phyloP scores from a whole-genome alignment of 1,140 invertebrate genomes.

The Caenorhabditis remanei region DNA sequence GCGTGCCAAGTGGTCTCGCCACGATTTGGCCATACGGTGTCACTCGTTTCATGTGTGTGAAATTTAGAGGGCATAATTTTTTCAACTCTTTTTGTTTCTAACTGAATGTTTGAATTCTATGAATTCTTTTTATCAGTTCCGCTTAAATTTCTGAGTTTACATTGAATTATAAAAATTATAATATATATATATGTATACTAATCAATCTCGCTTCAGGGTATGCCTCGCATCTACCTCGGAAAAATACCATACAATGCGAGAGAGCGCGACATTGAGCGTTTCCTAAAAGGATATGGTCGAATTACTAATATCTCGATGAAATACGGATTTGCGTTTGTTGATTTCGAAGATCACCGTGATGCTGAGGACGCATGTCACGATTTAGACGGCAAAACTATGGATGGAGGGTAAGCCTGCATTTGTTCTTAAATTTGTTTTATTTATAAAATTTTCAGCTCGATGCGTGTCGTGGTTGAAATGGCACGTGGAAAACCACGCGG shows the following conservation, averaged over 20 bases:
- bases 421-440: background rate
- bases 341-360: slow-evolving; percentile 97
- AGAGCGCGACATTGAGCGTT: slow-evolving; percentile 93
- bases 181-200: too few relatives aligned
- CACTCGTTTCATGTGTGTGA: slow-evolving; percentile 28
- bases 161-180: background rate
- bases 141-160: background rate
- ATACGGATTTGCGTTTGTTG: slow-evolving; percentile 98
- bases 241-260: slow-evolving; percentile 88
- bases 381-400: slow-evolving; percentile 92
- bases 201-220: slow-evolving; percentile 38
- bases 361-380: slow-evolving; percentile 98
- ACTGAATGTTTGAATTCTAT: too few relatives aligned
- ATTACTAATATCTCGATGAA: slow-evolving; percentile 95
- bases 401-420: slow-evolving; percentile 88
- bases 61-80: background rate
- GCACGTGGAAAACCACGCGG: slow-evolving; percentile 65
- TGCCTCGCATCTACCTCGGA: slow-evolving; percentile 91
- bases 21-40: background rate
- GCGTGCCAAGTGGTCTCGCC: slow-evolving; percentile 36
- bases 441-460: slow-evolving; percentile 17
- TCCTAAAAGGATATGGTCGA: slow-evolving; percentile 95
- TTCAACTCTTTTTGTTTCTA: background rate
- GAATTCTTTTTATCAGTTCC: background rate
- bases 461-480: slow-evolving; percentile 64